phyloP scores from a whole-genome alignment of 2,113 vertebrate species.

The Canis aureus region DNA sequence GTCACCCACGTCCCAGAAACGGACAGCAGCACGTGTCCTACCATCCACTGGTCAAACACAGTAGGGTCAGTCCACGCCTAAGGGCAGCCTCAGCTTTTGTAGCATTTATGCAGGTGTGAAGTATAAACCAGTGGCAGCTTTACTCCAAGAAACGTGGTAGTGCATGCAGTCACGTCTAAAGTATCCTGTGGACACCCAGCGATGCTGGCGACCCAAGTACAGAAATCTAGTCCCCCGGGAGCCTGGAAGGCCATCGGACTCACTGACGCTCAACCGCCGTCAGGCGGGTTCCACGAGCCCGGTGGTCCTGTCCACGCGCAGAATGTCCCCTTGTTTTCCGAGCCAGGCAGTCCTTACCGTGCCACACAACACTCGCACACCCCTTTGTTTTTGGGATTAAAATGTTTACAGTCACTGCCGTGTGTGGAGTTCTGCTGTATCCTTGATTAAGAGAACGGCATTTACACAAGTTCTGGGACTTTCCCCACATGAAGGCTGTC shows the following conservation, averaged over 20 bases:
- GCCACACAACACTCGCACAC: constrained; percentile 17
- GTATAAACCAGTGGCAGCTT: neutral
- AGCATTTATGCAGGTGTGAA: neutral
- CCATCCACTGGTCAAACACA: neutral
- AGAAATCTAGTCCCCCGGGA: neutral
- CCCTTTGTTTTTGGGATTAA: constrained; percentile 72
- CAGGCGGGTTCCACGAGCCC: neutral
- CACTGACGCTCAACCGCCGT: too few species aligned
- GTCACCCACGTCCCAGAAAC: neutral
- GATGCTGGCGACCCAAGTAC: accelerated
- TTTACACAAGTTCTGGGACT: neutral
- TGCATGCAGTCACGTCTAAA: constrained; percentile 29
- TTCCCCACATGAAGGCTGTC: neutral
- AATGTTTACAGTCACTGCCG: constrained; percentile 63
- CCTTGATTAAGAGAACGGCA: neutral
- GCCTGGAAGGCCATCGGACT: neutral
- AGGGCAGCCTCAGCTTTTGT: neutral
- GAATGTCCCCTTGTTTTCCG: neutral
- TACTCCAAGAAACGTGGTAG: neutral
- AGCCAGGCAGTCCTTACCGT: neutral
- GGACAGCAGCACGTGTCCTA: accelerated
- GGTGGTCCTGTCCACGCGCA: accelerated
- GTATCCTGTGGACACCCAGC: neutral
- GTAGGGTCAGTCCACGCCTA: neutral
- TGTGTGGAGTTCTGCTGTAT: neutral